These are phyloP conservation scores for Hemicordylus capensis DNA, from an alignment of 2,113 vertebrate species.

Conservation along the genomic window DNA sequence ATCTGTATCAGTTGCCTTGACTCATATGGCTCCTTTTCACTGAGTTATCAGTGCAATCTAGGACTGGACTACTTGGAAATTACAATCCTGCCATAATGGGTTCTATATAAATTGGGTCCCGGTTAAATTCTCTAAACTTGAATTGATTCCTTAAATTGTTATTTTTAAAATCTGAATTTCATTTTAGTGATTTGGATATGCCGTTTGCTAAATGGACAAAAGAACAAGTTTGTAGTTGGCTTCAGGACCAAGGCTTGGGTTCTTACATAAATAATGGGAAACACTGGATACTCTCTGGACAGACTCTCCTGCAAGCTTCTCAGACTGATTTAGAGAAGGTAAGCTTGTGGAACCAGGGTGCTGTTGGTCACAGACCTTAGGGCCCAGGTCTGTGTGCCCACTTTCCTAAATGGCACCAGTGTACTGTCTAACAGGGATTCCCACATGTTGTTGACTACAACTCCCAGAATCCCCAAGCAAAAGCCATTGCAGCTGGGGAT, in stretches of 20 bases:
- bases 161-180: not conserved
- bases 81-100: not conserved
- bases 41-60: not conserved
- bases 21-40: not conserved
- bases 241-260: constrained; percentile 93
- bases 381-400: too few relatives aligned
- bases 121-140: not conserved
- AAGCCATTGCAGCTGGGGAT: too few relatives aligned
- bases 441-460: too few relatives aligned
- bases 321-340: constrained; percentile 97
- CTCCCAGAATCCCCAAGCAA: too few relatives aligned
- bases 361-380: too few relatives aligned
- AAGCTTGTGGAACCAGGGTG: too few relatives aligned
- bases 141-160: not conserved
- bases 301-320: constrained; percentile 95
- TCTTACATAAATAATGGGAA: constrained; percentile 87
- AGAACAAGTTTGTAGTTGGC: constrained; percentile 95
- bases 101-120: not conserved
- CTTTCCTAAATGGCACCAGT: too few relatives aligned
- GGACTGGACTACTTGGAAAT: not conserved
- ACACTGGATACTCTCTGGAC: constrained; percentile 92
- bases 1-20: too few relatives aligned
- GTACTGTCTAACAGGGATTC: too few relatives aligned
- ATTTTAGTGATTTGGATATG: constrained; percentile 88
- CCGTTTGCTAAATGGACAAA: constrained; percentile 97